Evolutionary conservation across 2,888 invertebrate species (phyloP), one percentile per base, ranked within the genome.

Genomic region (Criorhina ranunculi): DNA sequence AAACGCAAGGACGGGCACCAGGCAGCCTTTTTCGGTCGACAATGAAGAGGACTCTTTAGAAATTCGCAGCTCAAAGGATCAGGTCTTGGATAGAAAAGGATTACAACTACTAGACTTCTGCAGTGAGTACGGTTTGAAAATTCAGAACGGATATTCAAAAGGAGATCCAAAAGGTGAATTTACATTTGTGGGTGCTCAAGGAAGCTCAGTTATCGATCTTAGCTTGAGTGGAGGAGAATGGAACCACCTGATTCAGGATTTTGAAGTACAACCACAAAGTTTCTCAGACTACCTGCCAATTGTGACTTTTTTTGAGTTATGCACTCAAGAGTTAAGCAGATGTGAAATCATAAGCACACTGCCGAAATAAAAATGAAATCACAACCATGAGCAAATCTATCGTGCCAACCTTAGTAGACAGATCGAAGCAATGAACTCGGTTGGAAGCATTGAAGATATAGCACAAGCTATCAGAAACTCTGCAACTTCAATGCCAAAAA

Each of bases 371-470:
- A 57, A 12, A 59, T 59, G 29, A 5, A 42, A 42, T 8, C 59
- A 12, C 9, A 42, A 29, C 8, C 29, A 59, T 3, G 29, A 40
- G 15, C 1, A 42, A 42, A 60, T 15, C 0, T 44, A 31, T 1
- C 15, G 17, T 5, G 8, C 17, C 5, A 60, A 12, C 29, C 42
- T 59, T 2, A 40, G 57, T 15, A 12, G 33, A 24, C 24, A 12
- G 12, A 40, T 59, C 37, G 11, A 24, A 44, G 24, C 17, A 44
- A 44, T 44, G 24, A 4, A 2, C 46, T 40, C 12, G 40, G 4
- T 31, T 42, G 37, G 37, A 6, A 37, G n/a, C n/a, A 59, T 59
- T 12, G 59, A 29, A 9, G 59, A 29, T n/a, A 8, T 59, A 59
- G 29, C 24, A 24, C 40, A 24, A 8, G n/a, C 40, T 1, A 6